Conservation (phyloP, 2,888 invertebrate genomes). For the Hypomecis atomaria region DNA sequence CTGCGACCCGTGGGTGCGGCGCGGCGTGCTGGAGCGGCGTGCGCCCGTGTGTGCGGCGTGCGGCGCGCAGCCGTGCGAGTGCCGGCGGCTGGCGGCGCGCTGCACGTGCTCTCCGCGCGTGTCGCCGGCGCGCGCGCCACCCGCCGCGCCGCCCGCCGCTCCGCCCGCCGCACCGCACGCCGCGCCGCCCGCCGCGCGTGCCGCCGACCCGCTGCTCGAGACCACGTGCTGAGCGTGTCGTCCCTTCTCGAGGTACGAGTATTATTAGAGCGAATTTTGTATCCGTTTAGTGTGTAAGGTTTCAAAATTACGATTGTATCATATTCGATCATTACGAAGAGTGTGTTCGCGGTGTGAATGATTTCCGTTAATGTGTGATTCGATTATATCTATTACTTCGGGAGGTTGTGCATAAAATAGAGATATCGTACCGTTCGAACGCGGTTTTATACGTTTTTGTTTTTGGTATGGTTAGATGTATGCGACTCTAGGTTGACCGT, state of each 20-base stretch:
- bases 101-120: constrained; percentile 58
- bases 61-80: constrained; percentile 61
- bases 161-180: constrained; percentile 43
- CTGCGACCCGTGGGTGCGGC: constrained; percentile 55
- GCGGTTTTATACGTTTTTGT: constrained; percentile 39
- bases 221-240: constrained; percentile 68
- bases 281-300: constrained; percentile 76
- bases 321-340: constrained; percentile 63
- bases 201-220: constrained; percentile 72
- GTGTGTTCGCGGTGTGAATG: constrained; percentile 60
- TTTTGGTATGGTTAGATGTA: constrained; percentile 42
- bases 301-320: constrained; percentile 80
- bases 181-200: constrained; percentile 45
- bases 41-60: constrained; percentile 47
- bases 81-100: constrained; percentile 54
- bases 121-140: constrained; percentile 57
- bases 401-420: constrained; percentile 70
- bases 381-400: constrained; percentile 64
- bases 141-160: constrained; percentile 53
- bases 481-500: constrained; percentile 34
- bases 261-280: constrained; percentile 82
- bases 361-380: constrained; percentile 62
- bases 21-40: constrained; percentile 47
- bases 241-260: constrained; percentile 66
- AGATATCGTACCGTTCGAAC: constrained; percentile 49